Evolutionary conservation across 2,888 invertebrate species (phyloP), one percentile per base, ranked within the genome.

Genomic region (Beris chalybata): DNA sequence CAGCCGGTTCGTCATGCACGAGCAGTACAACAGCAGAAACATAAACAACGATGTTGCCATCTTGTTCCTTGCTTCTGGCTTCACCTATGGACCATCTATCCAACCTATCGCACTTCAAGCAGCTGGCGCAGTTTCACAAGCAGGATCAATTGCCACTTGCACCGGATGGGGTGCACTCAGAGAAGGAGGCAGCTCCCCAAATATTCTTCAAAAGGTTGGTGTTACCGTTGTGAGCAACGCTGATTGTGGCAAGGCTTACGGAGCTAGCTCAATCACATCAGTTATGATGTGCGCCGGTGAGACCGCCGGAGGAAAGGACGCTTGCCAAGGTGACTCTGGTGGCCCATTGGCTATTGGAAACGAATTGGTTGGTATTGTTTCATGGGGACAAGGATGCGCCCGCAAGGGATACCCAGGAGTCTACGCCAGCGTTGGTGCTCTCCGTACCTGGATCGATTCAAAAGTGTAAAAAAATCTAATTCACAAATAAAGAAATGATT

Each of bases 21-120:
- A 85, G 0, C 83, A 84, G 12, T 88, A 83, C 73, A 83, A 81
- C 70, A 75, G 80, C 1, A 78, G 77, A 3, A 83, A 82, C 52
- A 78, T 80, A 66, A 83, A 85, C 30, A 83, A 86, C 71, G 86
- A 89, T 75, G 78, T 87, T 9, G 87, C 87, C 0, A 73, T 89
- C 9, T 72, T 89, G 43, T 81, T 82, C 58, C 74, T 88, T 15
- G 81, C 82, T 69, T 82, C 84, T 9, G 82, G 83, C 2, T 80
- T 83, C 9, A 77, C 78, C 66, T 84, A 85, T 68, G 84, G 82
- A 69, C 80, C 77, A 67, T 77, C 81, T 32, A 82, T 87, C 54
- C 78, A 82, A 1, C 87, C 88, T 0, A 83, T 89, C 63, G 85
- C 85, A 70, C 74, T 89, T 70, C 85, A 87, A 4, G 76, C 81